Percentiles rank a stretch among this genome's conserved stretches.
Evolutionary conservation across 2,888 invertebrate genomes (phyloP).

Genomic region (Cyaniris semiargus): DNA sequence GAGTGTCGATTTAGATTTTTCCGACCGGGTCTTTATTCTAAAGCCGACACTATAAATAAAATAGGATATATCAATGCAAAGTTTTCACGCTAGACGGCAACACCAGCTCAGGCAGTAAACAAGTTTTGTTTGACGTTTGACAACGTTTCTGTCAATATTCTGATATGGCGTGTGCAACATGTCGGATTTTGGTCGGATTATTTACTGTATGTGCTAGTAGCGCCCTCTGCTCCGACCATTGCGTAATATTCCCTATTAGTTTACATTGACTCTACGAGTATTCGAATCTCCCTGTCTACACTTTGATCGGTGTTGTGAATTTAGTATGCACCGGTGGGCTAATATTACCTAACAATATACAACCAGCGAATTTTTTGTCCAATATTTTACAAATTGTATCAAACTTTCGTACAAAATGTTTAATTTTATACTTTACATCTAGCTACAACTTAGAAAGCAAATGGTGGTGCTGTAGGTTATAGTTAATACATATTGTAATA

Average conservation of each 20-base stretch:
- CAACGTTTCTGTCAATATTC: no score
- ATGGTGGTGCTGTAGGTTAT: background rate
- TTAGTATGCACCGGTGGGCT: background rate
- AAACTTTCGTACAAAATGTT: slow-evolving; percentile 8
- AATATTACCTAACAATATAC: background rate
- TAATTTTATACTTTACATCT: slow-evolving; percentile 1
- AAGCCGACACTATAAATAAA: background rate
- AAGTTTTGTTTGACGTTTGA: no score
- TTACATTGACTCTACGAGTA: background rate
- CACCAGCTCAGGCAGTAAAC: no score
- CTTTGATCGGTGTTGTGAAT: background rate
- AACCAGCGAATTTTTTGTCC: background rate
- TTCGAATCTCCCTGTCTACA: background rate
- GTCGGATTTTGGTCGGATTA: no score
- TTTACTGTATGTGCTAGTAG: no score
- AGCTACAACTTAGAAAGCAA: background rate
- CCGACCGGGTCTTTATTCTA: background rate
- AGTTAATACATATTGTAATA: no score
- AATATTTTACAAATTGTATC: slow-evolving; percentile 12
- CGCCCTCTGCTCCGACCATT: no score
- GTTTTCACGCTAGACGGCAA: no score
- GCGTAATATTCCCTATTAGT: no score
- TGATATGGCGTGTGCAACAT: no score
- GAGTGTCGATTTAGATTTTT: background rate
- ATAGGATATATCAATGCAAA: no score